Evolutionary conservation across 2,888 invertebrate genomes (phyloP).

Genomic region (Drepanosiphum platanoidis): DNA sequence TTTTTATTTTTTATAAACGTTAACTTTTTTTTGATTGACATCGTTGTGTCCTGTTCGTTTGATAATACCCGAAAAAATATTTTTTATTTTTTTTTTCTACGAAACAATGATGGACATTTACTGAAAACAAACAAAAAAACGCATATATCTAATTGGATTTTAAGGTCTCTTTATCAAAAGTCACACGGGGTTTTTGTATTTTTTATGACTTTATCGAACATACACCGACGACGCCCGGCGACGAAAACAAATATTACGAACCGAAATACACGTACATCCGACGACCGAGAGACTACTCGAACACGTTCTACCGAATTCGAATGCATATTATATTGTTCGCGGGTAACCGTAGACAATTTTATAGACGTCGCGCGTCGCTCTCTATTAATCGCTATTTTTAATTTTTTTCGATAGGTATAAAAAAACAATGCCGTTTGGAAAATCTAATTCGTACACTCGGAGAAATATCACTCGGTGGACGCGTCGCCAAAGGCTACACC

Average conservation of each 20-base stretch:
- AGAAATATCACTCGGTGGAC: too few relatives aligned
- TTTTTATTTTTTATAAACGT: constrained; percentile 12
- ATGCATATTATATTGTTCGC: too few relatives aligned
- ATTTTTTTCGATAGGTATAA: too few relatives aligned
- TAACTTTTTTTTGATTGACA: constrained; percentile 55
- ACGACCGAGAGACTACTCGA: too few relatives aligned
- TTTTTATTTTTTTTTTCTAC: constrained; percentile 1
- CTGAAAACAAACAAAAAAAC: background rate
- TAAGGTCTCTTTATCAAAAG: constrained; percentile 19
- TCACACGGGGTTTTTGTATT: background rate
- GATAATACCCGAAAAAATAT: constrained; percentile 27
- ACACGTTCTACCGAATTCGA: too few relatives aligned
- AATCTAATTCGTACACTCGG: too few relatives aligned
- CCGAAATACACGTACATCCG: too few relatives aligned
- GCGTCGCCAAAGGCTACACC: too few relatives aligned
- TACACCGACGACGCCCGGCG: background rate
- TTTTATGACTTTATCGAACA: background rate
- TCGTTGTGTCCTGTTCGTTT: constrained; percentile 44
- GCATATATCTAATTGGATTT: constrained; percentile 37
- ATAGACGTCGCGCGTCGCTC: too few relatives aligned
- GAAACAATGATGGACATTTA: constrained; percentile 32
- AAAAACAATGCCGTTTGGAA: too few relatives aligned
- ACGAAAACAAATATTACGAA: background rate
- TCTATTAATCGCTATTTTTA: too few relatives aligned
- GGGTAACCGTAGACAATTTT: too few relatives aligned